phyloP scores from a whole-genome alignment of 1,140 invertebrate species.

The Macrobrachium rosenbergii region DNA sequence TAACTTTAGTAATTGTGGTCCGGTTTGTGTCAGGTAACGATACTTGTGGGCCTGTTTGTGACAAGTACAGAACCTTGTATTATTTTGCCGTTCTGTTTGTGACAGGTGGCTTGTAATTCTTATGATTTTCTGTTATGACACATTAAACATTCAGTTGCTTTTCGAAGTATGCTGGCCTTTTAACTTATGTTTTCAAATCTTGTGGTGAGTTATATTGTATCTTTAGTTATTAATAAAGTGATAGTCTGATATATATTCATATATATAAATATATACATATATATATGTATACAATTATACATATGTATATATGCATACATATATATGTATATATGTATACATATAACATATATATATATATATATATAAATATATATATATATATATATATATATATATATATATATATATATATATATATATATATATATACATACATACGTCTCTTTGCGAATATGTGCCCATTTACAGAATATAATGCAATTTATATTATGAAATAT shows the following conservation, averaged over 20 bases:
- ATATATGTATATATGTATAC: neutral
- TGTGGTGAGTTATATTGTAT: neutral
- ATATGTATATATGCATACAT: neutral
- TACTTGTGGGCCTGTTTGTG: no score
- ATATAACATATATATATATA: constrained; percentile 12
- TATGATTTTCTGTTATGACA: neutral
- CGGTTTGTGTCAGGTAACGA: no score
- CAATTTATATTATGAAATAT: no score
- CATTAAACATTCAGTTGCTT: neutral
- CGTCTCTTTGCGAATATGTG: no score
- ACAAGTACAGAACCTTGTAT: neutral
- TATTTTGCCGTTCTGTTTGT: neutral
- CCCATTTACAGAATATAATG: no score
- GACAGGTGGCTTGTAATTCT: neutral
- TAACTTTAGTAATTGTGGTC: no score
- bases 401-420: no score
- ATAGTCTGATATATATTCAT: neutral
- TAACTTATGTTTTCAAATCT: neutral
- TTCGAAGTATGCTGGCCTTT: constrained; percentile 13
- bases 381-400: neutral
- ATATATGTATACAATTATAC: neutral
- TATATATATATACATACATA: no score
- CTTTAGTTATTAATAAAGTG: neutral
- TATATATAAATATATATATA: neutral
- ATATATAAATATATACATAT: constrained; percentile 15